Conservation (phyloP, 2,797 vertebrate species). For the Dipus sagitta region DNA sequence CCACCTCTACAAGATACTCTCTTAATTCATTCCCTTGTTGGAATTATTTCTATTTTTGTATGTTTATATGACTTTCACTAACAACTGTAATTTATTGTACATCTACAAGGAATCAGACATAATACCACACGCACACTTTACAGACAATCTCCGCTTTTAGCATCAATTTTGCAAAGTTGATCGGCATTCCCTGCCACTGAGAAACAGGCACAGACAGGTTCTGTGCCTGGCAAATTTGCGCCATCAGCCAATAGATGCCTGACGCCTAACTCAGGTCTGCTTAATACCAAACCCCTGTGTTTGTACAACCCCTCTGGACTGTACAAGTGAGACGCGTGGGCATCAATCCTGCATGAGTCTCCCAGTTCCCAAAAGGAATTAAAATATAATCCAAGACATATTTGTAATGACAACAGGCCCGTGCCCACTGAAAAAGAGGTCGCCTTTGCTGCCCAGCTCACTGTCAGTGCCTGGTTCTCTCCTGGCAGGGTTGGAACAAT, state of each 20-base stretch:
- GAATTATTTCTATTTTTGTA: neutral
- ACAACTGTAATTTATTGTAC: neutral
- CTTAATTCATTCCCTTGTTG: neutral
- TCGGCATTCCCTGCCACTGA: neutral
- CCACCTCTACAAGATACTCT: neutral
- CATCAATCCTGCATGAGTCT: neutral
- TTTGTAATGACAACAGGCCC: neutral
- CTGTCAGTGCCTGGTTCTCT: rapidly evolving
- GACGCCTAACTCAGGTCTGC: neutral
- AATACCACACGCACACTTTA: neutral
- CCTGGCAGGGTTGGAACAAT: neutral
- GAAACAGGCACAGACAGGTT: neutral
- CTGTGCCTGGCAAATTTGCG: rapidly evolving
- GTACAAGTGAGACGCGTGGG: neutral
- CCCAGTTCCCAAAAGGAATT: neutral
- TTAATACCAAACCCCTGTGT: neutral
- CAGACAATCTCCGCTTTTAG: neutral
- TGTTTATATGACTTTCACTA: neutral
- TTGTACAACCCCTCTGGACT: neutral
- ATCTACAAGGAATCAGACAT: neutral
- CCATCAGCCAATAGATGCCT: rapidly evolving
- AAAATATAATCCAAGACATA: neutral
- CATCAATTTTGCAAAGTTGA: neutral
- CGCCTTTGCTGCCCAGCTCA: neutral
- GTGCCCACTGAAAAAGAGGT: neutral